Evolutionary conservation across 2,113 vertebrate species (phyloP), one percentile per base, ranked within the genome.

Genomic region (Lamprotornis superbus): DNA sequence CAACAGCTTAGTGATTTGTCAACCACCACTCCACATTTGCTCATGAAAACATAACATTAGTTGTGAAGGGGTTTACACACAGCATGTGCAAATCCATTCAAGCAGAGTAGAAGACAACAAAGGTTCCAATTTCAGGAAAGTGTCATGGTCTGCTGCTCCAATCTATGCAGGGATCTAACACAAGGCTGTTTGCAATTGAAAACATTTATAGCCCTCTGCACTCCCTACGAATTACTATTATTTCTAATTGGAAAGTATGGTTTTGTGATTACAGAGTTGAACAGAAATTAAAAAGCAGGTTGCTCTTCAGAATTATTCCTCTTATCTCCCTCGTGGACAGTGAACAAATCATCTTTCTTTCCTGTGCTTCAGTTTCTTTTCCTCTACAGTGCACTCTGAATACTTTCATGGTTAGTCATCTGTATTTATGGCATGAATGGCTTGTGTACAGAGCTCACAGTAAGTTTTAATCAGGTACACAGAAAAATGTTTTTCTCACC

Each of bases 101-200:
- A 79, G 18, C 4, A 39, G 7, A 75, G 21, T 5, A 42, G 57
- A 82, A 83, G 25, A 64, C 13, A 52, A 10, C 3, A 61, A 44
- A 59, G 7, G 3, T 75, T 65, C 23, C 30, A 25, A 78, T 65
- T 49, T 74, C 50, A 81, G 17, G 42, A n/a, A 85, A 84, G 11
- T 3, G 1, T 10, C 8, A 12, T 18, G 11, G 7, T 30, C 12
- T 71, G 16, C 15, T 67, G 15, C 16, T 75, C 39, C 0, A 0
- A 3, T 60, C 33, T 56, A 27, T 27, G 11, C 12, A 63, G 12
- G 78, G 6, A 37, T 12, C 24, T 52, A 87, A 17, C 18, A 76
- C 0, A 1, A 87, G 47, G 3, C 35, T 59, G 5, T 50, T 46
- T 33, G 22, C 47, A 63, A 31, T 37, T 82, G 37, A 6, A 68